Base-by-base conservation (phyloP, 2,888 invertebrate genomes). In the Caenorhabditis becei region DNA sequence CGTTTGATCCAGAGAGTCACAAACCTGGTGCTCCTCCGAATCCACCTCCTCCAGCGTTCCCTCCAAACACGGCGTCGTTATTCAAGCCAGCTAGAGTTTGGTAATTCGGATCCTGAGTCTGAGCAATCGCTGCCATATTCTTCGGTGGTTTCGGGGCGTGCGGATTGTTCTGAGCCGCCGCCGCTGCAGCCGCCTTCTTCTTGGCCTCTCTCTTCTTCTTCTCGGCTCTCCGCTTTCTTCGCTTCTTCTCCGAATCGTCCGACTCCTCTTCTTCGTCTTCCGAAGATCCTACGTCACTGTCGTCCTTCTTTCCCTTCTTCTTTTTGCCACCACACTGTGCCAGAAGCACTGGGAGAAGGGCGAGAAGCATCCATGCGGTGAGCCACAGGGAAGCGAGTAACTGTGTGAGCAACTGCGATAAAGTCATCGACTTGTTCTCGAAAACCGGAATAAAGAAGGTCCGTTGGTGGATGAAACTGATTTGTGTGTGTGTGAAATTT, bases 21-120 rank as follows among this genome's bases (percentile, higher is more conserved):
- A n/a, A n/a, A n/a, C 32, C 56, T 23, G 26, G 35, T n/a, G 28
- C 59, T 16, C 24, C 54, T 28, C 72, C 72, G 26, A 72, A 72
- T 8, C n/a, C n/a, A n/a, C n/a, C n/a, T n/a, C n/a, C n/a, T n/a
- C n/a, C n/a, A n/a, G n/a, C n/a, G n/a, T n/a, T n/a, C n/a, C n/a
- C n/a, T n/a, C n/a, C n/a, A n/a, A n/a, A n/a, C n/a, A 72, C 56
- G 18, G 62, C 63, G 26, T 72, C 72, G 35, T 72, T 72, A 14
- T 72, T 62, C 2, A 72, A 20, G 1, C 72, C 72, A 10, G 63
- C 72, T 20, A 72, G 28, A 14, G 72, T 72, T 18, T 72, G 72
- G 56, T 72, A 72, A 16, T 72, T 72, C 41, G 63, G 72, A 65
- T 65, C 72, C 0, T 49, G 24, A 23, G 72, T 72, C 10, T 54